These are phyloP conservation scores for Hedychridium roseum DNA, from an alignment of 2,888 invertebrate species.

Conservation along the genomic window DNA sequence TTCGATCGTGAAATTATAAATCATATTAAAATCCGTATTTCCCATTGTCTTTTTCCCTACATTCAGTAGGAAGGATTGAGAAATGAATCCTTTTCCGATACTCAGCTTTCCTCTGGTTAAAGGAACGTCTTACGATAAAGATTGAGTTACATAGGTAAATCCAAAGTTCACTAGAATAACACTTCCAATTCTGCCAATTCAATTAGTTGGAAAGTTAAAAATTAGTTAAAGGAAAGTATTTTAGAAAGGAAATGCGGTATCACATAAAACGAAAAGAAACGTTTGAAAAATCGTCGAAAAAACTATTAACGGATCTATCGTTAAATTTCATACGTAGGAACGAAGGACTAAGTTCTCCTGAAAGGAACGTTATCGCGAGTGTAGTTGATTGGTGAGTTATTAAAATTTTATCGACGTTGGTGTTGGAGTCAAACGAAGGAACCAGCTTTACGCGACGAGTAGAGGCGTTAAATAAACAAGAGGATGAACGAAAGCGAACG, in stretches of 20 bases:
- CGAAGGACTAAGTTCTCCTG: conserved; percentile 29
- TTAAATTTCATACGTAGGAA: conserved; percentile 43
- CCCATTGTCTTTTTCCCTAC: not conserved
- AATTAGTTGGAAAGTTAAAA: no score
- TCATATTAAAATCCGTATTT: not conserved
- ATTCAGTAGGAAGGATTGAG: not conserved
- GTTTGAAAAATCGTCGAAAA: conserved; percentile 40
- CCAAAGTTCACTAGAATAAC: no score
- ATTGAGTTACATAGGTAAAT: no score
- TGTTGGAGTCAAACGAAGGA: conserved; percentile 23
- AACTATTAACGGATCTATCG: conserved; percentile 39
- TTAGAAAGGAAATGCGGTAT: conserved; percentile 29
- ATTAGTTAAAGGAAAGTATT: no score
- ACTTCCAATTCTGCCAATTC: no score
- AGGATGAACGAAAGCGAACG: conserved; percentile 10
- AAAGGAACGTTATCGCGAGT: conserved; percentile 26
- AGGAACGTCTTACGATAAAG: no score
- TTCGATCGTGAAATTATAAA: not conserved
- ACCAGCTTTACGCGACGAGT: no score
- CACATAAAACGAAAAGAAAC: no score
- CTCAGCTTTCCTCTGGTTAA: no score
- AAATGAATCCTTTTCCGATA: no score
- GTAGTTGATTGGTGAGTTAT: conserved; percentile 14
- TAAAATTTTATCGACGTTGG: conserved; percentile 23
- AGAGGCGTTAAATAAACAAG: conserved; percentile 25